Base-by-base conservation (phyloP, 2,113 vertebrate genomes). In the Paedocypris sp. region DNA sequence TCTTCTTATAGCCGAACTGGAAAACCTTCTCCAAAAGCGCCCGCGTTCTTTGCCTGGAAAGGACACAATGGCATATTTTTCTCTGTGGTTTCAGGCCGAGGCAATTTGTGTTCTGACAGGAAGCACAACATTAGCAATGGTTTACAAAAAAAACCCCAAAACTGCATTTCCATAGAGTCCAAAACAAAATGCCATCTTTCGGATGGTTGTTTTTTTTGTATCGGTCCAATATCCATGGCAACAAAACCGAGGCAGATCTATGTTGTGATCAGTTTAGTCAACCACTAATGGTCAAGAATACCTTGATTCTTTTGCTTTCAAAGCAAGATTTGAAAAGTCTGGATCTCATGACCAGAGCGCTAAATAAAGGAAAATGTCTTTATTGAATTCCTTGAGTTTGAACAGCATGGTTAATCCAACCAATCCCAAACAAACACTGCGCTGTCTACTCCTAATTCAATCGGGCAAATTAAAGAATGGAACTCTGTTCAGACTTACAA, bases 141-240 rank as follows among this genome's bases (percentile, higher is more conserved):
- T 19, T 53, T 42, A 52, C 28, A 58, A 35, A 59, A 65, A 18
- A 2, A 38, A 16, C n/a, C n/a, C n/a, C n/a, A 36, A 10, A 48
- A 29, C 12, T 25, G 20, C 61, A 60, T 20, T 32, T 43, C 29
- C 48, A 10, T 13, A 45, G 38, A 51, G 42, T 11, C 6, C 42
- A 60, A 64, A 43, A 60, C 57, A 70, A 49, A 61, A 43, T 61
- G 56, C 49, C 43, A 61, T 54, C 39, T 56, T 41, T 69, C 50
- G 42, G 31, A 57, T 33, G 22, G 35, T 20, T 56, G 52, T 41
- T 53, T 56, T n/a, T n/a, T 22, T 41, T 41, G 52, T 56, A 56
- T 38, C 35, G 35, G 20, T 36, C 43, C 29, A 56, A 35, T 39
- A 49, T 45, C 48, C 41, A 60, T 54, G 41, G 48, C 36, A 32